These are phyloP conservation scores for Grammatotria lemairii DNA, from an alignment of 2,113 vertebrate species.

Conservation along the genomic window DNA sequence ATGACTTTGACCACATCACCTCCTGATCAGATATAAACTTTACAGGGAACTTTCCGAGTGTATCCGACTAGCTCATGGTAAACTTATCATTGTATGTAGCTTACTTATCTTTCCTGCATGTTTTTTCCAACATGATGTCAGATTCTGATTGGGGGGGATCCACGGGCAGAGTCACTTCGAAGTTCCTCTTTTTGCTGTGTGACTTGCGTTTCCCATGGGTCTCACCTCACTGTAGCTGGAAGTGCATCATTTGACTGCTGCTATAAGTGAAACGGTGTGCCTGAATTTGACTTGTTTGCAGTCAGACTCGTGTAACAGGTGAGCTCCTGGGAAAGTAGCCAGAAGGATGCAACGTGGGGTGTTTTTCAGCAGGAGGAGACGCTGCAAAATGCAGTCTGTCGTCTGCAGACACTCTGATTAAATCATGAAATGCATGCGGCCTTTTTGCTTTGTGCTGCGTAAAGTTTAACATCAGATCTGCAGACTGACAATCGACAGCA, in stretches of 20 bases:
- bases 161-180: not conserved
- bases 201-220: not conserved
- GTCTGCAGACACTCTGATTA: not conserved
- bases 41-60: not conserved
- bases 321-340: not conserved
- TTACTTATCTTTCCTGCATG: not conserved
- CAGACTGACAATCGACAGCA: not conserved
- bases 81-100: not conserved
- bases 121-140: not conserved
- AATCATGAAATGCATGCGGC: not conserved
- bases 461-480: not conserved
- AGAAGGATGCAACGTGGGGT: not conserved
- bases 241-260: not conserved
- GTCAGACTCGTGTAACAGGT: not conserved
- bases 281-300: not conserved
- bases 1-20: not conserved
- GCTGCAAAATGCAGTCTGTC: not conserved
- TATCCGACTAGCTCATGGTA: not conserved
- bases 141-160: not conserved
- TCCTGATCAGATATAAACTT: not conserved
- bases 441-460: not conserved
- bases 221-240: not conserved
- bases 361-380: not conserved
- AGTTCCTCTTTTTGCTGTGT: not conserved
- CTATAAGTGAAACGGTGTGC: not conserved